Evolutionary conservation across 53 echinoderm and acorn worm species (phyloP).

Genomic region (Holothuria leucospilota): DNA sequence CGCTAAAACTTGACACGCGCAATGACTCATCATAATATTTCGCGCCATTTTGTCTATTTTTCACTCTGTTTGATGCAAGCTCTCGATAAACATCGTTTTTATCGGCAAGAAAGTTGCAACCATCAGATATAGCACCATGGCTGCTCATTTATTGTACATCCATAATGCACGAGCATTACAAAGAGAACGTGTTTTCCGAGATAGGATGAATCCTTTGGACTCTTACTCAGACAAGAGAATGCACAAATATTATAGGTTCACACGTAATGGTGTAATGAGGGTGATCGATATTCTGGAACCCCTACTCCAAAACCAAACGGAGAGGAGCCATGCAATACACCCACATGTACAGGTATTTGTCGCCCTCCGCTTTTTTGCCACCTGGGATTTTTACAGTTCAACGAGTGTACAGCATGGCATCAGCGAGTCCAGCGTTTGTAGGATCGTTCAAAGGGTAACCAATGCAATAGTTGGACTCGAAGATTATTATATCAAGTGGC

Average conservation of each 20-base stretch:
- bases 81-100: too few species aligned
- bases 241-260: slow-evolving; percentile 37
- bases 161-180: too few species aligned
- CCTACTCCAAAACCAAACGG: not conserved
- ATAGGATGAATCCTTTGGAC: too few species aligned
- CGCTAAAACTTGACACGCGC: too few species aligned
- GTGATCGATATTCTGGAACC: slow-evolving; percentile 16
- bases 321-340: not conserved
- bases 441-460: slow-evolving; percentile 11
- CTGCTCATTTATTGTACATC: too few species aligned
- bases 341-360: not conserved
- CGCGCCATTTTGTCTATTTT: too few species aligned
- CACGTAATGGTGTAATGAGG: not conserved
- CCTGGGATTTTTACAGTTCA: not conserved
- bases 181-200: too few species aligned
- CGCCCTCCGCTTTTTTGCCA: not conserved
- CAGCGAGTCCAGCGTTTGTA: not conserved
- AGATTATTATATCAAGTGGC: slow-evolving; percentile 25
- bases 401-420: not conserved
- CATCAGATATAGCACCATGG: too few species aligned
- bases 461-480: slow-evolving; percentile 31
- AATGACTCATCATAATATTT: too few species aligned
- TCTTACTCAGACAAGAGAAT: slow-evolving; percentile 25
- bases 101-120: too few species aligned
- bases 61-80: too few species aligned